phyloP scores from a whole-genome alignment of 1,140 invertebrate genomes.

The Telenomus remus region DNA sequence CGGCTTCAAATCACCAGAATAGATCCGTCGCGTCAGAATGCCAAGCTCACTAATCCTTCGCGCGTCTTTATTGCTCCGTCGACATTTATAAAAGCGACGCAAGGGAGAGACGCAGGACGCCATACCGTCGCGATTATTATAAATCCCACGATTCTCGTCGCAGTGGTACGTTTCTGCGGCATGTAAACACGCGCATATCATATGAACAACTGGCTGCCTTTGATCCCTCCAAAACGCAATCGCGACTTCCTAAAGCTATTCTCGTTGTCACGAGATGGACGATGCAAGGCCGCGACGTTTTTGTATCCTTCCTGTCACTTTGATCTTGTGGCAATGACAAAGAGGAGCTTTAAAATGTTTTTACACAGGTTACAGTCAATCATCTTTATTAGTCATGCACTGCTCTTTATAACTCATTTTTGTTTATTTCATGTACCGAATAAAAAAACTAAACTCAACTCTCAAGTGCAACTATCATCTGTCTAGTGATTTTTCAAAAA shows the following conservation, averaged over 20 bases:
- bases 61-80: conserved; percentile 68
- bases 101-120: conserved; percentile 25
- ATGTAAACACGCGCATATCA: conserved; percentile 47
- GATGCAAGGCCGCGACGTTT: conserved; percentile 1
- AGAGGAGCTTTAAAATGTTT: conserved; percentile 10
- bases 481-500: too few species aligned
- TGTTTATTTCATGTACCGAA: too few species aligned
- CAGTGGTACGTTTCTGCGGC: conserved; percentile 37
- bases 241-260: conserved; percentile 37
- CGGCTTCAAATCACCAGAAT: conserved; percentile 71
- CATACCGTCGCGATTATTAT: conserved; percentile 30
- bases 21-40: conserved; percentile 64
- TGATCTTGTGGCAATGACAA: conserved; percentile 39
- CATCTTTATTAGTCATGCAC: background rate
- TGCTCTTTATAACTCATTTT: background rate
- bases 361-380: background rate
- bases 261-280: conserved; percentile 36
- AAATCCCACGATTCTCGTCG: conserved; percentile 38
- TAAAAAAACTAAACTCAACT: too few species aligned
- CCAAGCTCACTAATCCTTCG: conserved; percentile 66
- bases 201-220: conserved; percentile 48
- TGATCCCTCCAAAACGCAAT: conserved; percentile 32
- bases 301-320: conserved; percentile 23
- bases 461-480: too few species aligned
- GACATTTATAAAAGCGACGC: conserved; percentile 65